phyloP scores from a whole-genome alignment of 2,113 vertebrate species.

The Xiphias gladius region DNA sequence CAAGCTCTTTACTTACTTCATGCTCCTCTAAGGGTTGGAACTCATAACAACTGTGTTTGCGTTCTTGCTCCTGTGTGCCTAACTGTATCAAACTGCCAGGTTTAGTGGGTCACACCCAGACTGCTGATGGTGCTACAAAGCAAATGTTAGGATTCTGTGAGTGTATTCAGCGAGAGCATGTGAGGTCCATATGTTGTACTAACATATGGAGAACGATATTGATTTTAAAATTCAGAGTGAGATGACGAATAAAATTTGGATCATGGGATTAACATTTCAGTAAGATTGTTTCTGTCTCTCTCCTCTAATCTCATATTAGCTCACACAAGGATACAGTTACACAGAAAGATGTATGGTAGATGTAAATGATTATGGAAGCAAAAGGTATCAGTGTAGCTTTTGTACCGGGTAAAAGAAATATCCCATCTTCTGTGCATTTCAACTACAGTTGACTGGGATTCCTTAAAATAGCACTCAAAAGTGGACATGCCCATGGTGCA shows the following conservation, averaged over 20 bases:
- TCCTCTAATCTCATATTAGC: constrained; percentile 33
- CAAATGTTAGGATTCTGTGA: background rate
- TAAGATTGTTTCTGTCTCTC: constrained; percentile 24
- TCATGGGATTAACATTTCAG: constrained; percentile 37
- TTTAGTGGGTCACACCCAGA: constrained; percentile 22
- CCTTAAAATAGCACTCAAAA: background rate
- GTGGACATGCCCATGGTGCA: background rate
- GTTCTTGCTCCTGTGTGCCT: constrained; percentile 12
- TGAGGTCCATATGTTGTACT: background rate
- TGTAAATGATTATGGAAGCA: background rate
- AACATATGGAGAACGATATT: constrained; percentile 19
- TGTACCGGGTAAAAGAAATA: background rate
- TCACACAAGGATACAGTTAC: background rate
- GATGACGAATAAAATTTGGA: constrained; percentile 17
- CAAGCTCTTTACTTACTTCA: constrained; percentile 3
- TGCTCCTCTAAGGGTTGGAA: constrained; percentile 1
- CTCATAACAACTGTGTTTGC: constrained; percentile 26
- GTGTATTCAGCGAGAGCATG: background rate
- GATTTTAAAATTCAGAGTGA: constrained; percentile 18
- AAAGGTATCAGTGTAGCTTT: background rate
- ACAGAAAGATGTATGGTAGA: background rate
- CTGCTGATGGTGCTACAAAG: constrained; percentile 14
- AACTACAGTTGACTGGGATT: background rate
- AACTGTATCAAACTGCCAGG: constrained; percentile 21
- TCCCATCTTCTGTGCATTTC: background rate